Percentiles rank a stretch among this genome's conserved stretches.
phyloP scores from a whole-genome alignment of 2,888 invertebrate genomes.

The Entomobrya multifasciata region DNA sequence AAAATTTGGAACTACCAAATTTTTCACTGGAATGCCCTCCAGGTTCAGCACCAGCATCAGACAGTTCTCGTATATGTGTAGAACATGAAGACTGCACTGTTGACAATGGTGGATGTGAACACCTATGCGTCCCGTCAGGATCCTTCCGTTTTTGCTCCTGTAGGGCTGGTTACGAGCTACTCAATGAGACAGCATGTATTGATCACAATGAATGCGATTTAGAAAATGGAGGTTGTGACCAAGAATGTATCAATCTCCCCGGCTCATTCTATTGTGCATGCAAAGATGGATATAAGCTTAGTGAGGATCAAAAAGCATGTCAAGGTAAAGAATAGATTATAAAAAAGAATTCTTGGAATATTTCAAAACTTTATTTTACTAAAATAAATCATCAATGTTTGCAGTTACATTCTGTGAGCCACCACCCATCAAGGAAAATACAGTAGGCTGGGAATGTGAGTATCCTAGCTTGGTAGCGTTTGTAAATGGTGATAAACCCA shows the following conservation, averaged over 20 bases:
- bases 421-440: slow-evolving; percentile 74
- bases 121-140: slow-evolving; percentile 84
- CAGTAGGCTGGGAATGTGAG: slow-evolving; percentile 79
- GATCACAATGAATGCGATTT: slow-evolving; percentile 86
- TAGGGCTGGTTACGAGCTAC: slow-evolving; percentile 81
- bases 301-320: slow-evolving; percentile 82
- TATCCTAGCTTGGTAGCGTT: slow-evolving; percentile 69
- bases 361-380: too few species aligned
- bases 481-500: slow-evolving; percentile 64
- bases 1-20: slow-evolving; percentile 72
- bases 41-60: slow-evolving; percentile 81
- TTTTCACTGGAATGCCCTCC: slow-evolving; percentile 81
- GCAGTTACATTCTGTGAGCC: slow-evolving; percentile 78
- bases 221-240: slow-evolving; percentile 84
- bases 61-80: slow-evolving; percentile 80
- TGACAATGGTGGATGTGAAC: slow-evolving; percentile 84
- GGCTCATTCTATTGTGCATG: slow-evolving; percentile 85
- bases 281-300: slow-evolving; percentile 83
- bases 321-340: slow-evolving; percentile 74
- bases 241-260: slow-evolving; percentile 83
- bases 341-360: background rate
- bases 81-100: slow-evolving; percentile 81
- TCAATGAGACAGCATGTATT: slow-evolving; percentile 81
- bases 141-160: slow-evolving; percentile 83
- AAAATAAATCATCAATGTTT: background rate